Conservation (phyloP, 2,797 vertebrate genomes). For the Oophaga sylvatica region DNA sequence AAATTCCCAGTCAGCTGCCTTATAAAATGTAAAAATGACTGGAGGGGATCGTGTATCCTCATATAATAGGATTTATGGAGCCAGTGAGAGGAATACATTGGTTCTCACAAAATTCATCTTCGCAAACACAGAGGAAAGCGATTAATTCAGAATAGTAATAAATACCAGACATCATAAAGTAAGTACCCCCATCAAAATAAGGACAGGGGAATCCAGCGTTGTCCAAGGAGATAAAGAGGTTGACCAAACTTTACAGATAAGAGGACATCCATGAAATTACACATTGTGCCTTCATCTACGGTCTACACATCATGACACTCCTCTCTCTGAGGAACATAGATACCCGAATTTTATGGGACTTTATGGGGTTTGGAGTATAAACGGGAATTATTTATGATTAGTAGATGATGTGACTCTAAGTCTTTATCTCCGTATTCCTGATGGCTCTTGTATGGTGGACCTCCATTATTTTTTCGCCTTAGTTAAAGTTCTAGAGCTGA, state of each 20-base stretch:
- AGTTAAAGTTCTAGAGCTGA: neutral
- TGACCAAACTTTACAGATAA: neutral
- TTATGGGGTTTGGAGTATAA: neutral
- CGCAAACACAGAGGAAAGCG: neutral
- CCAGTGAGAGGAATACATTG: neutral
- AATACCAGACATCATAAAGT: constrained; percentile 7
- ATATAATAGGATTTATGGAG: constrained; percentile 19
- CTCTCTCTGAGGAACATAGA: neutral
- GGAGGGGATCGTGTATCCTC: constrained; percentile 6
- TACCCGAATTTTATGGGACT: neutral
- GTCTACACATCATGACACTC: neutral
- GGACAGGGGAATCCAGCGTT: neutral
- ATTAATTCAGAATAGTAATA: constrained; percentile 3
- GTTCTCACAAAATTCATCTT: neutral
- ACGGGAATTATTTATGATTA: neutral
- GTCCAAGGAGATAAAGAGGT: neutral
- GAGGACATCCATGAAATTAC: neutral
- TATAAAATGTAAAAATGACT: constrained; percentile 2
- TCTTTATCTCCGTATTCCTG: neutral
- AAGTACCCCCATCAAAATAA: neutral
- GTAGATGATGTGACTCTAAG: neutral
- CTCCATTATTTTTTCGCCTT: neutral
- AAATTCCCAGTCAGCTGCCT: neutral
- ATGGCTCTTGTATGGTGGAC: neutral
- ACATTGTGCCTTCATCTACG: neutral